Conservation (phyloP, 2,113 vertebrate genomes). For the Mustelus asterias region DNA sequence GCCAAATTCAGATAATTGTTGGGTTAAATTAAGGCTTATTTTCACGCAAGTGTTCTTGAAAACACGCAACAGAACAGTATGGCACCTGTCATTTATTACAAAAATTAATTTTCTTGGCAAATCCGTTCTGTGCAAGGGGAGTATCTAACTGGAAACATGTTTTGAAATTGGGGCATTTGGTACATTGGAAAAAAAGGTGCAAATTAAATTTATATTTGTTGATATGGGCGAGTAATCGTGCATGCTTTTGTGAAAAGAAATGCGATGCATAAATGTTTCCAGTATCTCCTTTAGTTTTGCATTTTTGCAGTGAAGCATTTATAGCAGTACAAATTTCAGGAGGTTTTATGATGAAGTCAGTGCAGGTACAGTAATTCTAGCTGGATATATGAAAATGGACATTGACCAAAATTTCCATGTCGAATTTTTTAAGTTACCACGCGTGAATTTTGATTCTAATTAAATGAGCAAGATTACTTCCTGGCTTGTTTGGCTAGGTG, state of each 20-base stretch:
- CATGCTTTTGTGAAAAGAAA: neutral
- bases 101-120: neutral
- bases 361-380: neutral
- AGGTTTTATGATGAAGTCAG: neutral
- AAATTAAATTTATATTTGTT: slow-evolving; percentile 19
- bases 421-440: no score
- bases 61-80: neutral
- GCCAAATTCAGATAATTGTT: neutral
- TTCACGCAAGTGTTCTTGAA: neutral
- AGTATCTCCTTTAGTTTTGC: neutral
- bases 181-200: neutral
- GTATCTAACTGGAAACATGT: neutral
- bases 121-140: neutral
- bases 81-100: neutral
- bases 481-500: no score
- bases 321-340: neutral
- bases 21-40: neutral
- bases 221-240: neutral
- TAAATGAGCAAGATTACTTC: no score
- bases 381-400: no score
- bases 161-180: neutral
- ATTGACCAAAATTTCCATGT: no score
- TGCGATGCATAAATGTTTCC: neutral
- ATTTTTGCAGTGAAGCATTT: neutral
- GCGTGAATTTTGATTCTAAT: no score